Percentiles rank a stretch among this genome's conserved stretches.
Conservation (phyloP, 2,888 invertebrate species). For the Sympetrum striolatum region DNA sequence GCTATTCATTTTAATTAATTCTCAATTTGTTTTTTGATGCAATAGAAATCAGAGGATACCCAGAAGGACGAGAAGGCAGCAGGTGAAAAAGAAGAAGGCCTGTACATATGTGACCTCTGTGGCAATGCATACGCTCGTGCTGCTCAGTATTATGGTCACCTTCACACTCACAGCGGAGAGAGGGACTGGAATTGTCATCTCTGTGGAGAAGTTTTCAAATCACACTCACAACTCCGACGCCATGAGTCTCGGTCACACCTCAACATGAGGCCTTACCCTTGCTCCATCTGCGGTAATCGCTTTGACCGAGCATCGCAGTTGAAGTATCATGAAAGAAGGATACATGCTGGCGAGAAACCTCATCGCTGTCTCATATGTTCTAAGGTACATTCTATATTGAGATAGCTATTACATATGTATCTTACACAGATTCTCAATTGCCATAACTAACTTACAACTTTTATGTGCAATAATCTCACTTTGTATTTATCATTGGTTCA, state of each 20-base stretch:
- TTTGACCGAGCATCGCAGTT: slow-evolving; percentile 57
- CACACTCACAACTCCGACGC: slow-evolving; percentile 45
- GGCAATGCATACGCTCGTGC: slow-evolving; percentile 52
- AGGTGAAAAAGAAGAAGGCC: neutral
- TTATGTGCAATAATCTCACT: no score
- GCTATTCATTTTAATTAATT: neutral
- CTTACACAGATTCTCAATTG: neutral
- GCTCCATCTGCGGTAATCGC: slow-evolving; percentile 54
- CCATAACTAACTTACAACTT: neutral
- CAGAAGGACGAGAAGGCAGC: neutral
- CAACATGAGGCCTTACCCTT: slow-evolving; percentile 53
- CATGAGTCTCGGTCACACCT: slow-evolving; percentile 50
- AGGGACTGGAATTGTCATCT: slow-evolving; percentile 52
- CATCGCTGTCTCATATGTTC: slow-evolving; percentile 56
- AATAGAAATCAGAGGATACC: neutral
- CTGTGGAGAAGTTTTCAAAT: slow-evolving; percentile 48
- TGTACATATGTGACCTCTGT: slow-evolving; percentile 50
- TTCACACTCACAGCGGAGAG: slow-evolving; percentile 53
- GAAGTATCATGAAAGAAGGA: slow-evolving; percentile 56
- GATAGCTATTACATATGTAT: neutral
- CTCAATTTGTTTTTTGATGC: neutral
- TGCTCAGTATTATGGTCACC: slow-evolving; percentile 55
- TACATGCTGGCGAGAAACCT: slow-evolving; percentile 56
- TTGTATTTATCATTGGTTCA: no score
- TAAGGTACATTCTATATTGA: slow-evolving; percentile 25